Conservation (phyloP, 2,113 vertebrate species). For the Sylvicapra grimmia region DNA sequence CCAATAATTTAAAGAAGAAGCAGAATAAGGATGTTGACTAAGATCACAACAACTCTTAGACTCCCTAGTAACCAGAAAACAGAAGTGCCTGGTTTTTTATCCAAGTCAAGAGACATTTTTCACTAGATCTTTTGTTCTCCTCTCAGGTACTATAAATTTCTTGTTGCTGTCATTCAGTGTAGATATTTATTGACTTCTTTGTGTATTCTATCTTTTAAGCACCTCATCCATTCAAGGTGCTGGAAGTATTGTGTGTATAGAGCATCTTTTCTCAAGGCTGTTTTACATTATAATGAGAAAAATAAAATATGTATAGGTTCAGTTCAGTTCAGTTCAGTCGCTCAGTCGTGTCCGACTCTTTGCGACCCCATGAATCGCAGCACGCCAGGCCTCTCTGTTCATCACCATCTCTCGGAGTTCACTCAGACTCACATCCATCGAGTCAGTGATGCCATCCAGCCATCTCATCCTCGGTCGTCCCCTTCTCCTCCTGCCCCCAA, state of each 20-base stretch:
- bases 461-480: too few species aligned
- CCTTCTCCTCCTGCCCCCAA: too few species aligned
- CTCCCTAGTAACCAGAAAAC: background rate
- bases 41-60: background rate
- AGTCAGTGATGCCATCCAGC: too few species aligned
- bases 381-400: too few species aligned
- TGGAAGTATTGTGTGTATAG: background rate
- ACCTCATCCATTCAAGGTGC: background rate
- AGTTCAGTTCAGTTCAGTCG: too few species aligned
- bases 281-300: slow-evolving; percentile 5
- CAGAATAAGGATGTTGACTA: background rate
- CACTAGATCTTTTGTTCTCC: background rate
- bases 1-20: background rate
- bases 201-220: background rate
- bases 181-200: background rate
- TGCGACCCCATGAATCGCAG: too few species aligned
- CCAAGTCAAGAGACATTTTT: background rate
- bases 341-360: too few species aligned
- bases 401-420: too few species aligned
- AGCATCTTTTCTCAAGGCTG: background rate
- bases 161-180: background rate
- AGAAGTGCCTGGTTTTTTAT: background rate
- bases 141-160: background rate
- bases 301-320: background rate
- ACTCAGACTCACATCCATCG: too few species aligned